phyloP scores from a whole-genome alignment of 2,888 invertebrate species.

The Steinernema scapterisci region DNA sequence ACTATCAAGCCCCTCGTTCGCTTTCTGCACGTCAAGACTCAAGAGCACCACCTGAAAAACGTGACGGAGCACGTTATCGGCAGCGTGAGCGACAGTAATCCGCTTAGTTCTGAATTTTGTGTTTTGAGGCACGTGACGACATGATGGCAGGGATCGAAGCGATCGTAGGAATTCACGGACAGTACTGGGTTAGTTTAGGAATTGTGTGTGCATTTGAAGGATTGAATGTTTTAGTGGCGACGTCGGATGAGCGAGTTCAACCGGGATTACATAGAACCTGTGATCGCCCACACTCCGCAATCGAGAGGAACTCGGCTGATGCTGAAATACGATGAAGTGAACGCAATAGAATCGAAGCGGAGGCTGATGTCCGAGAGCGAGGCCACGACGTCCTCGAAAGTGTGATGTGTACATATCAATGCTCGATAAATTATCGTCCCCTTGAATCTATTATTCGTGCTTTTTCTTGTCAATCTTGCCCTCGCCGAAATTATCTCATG shows the following conservation, averaged over 20 bases:
- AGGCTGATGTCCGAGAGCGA: slow-evolving; percentile 3
- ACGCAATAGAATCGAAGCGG: slow-evolving; percentile 13
- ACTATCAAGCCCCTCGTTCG: slow-evolving; percentile 94
- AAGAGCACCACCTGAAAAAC: slow-evolving; percentile 39
- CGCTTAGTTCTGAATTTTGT: background rate
- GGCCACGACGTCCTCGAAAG: background rate
- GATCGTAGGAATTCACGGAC: slow-evolving; percentile 55
- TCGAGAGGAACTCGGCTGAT: slow-evolving; percentile 34
- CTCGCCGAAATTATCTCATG: background rate
- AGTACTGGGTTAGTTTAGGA: slow-evolving; percentile 41
- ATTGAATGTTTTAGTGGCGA: slow-evolving; percentile 41
- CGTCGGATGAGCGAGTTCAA: slow-evolving; percentile 42
- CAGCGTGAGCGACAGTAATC: slow-evolving; percentile 31
- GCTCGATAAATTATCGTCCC: too few species aligned
- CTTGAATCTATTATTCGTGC: too few species aligned
- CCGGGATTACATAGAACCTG: slow-evolving; percentile 44
- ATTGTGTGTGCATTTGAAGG: background rate
- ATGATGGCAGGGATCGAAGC: slow-evolving; percentile 63
- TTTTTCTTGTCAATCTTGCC: too few species aligned
- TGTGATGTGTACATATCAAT: background rate
- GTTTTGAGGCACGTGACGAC: slow-evolving; percentile 54
- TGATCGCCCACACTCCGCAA: slow-evolving; percentile 39
- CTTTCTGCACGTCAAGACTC: slow-evolving; percentile 83
- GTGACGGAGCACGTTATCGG: slow-evolving; percentile 40
- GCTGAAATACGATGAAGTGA: slow-evolving; percentile 33